Conservation (phyloP, 2,888 invertebrate species). For the Onthophagus sagittarius region DNA sequence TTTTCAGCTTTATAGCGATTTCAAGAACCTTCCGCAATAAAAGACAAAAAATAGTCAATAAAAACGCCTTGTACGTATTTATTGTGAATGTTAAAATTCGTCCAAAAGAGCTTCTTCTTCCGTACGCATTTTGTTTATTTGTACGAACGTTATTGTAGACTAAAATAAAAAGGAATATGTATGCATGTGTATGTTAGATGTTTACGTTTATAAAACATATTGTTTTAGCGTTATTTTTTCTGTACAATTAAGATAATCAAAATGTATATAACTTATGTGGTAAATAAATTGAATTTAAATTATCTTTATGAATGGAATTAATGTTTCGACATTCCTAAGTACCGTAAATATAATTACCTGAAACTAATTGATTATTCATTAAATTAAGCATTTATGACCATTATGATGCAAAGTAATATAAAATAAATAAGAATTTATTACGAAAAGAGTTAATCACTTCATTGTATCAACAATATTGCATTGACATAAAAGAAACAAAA, state of each 20-base stretch:
- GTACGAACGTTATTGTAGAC: slow-evolving; percentile 3
- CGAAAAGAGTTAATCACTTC: no score
- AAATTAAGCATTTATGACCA: no score
- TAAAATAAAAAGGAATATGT: background rate
- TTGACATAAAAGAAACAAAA: no score
- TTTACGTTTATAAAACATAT: background rate
- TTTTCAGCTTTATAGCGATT: background rate
- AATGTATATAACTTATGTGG: slow-evolving; percentile 4
- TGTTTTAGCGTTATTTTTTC: background rate
- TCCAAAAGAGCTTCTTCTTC: slow-evolving; percentile 1
- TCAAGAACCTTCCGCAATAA: background rate
- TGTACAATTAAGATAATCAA: slow-evolving; percentile 10
- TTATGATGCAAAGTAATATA: no score
- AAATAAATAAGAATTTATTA: no score
- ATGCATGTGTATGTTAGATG: background rate
- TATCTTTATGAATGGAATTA: background rate
- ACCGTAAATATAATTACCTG: no score
- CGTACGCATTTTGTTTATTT: background rate
- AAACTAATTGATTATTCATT: no score
- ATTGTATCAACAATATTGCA: no score
- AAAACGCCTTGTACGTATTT: slow-evolving; percentile 1
- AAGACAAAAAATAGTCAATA: background rate
- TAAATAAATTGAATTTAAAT: background rate
- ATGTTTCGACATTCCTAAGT: no score
- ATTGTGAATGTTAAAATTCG: slow-evolving; percentile 1